Evolutionary conservation across 1,140 invertebrate species (phyloP).

Genomic region (Phocides pigmalion): DNA sequence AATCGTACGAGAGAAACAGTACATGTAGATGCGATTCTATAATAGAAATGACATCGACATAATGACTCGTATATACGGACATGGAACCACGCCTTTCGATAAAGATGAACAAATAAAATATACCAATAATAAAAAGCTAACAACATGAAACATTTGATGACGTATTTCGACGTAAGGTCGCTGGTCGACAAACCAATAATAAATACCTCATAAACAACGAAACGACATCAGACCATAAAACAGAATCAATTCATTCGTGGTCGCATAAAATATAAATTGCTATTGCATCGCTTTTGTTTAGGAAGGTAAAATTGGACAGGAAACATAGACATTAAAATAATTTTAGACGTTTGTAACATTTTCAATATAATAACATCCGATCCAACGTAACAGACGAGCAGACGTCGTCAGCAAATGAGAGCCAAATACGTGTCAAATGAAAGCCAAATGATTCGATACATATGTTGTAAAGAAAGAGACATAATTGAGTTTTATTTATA

Average conservation of each 20-base stretch:
- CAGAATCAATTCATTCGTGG: slow-evolving; percentile 14
- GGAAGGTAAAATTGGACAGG: background rate
- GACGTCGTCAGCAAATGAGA: too few species aligned
- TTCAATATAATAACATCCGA: too few species aligned
- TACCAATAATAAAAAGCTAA: too few species aligned
- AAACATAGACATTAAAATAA: background rate
- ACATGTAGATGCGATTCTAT: background rate
- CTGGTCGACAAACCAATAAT: slow-evolving; percentile 19
- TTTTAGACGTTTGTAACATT: background rate
- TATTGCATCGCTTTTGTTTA: background rate
- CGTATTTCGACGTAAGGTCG: slow-evolving; percentile 9
- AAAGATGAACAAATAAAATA: background rate
- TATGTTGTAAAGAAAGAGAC: too few species aligned
- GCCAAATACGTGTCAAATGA: too few species aligned
- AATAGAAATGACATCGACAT: background rate
- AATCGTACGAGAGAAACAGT: background rate
- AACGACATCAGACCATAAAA: slow-evolving; percentile 33
- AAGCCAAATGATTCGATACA: too few species aligned
- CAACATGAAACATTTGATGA: slow-evolving; percentile 16
- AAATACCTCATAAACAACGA: slow-evolving; percentile 38
- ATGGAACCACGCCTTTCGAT: background rate
- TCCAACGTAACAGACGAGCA: too few species aligned
- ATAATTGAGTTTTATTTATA: too few species aligned
- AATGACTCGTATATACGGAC: background rate
- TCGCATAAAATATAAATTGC: background rate